Percentiles rank a stretch among this genome's conserved stretches.
Conservation (phyloP, 2,797 vertebrate species). For the Hemibagrus guttatus region DNA sequence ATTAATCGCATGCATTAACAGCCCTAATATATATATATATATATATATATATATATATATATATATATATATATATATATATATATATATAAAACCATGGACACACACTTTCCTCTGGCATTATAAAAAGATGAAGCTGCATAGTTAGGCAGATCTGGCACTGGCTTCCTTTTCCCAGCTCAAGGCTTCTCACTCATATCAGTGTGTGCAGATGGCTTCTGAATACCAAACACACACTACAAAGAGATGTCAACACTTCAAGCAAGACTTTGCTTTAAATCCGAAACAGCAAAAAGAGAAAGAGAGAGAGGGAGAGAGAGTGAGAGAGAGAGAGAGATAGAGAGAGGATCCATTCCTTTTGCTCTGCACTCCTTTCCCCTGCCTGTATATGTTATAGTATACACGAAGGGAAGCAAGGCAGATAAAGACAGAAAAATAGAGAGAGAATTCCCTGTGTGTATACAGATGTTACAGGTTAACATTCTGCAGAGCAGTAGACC, state of each 20-base stretch:
- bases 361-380: slow-evolving; percentile 10
- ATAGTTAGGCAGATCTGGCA: slow-evolving; percentile 52
- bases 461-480: slow-evolving; percentile 20
- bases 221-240: slow-evolving; percentile 61
- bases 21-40: background rate
- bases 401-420: slow-evolving; percentile 15
- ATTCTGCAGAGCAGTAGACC: background rate
- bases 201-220: slow-evolving; percentile 50
- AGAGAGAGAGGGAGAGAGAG: slow-evolving; percentile 43
- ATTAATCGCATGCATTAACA: no score
- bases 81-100: background rate
- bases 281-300: slow-evolving; percentile 52
- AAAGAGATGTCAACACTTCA: slow-evolving; percentile 63
- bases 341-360: slow-evolving; percentile 37
- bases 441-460: background rate
- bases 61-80: background rate
- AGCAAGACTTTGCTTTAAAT: slow-evolving; percentile 59
- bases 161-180: slow-evolving; percentile 47
- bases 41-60: background rate
- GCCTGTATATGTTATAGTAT: slow-evolving; percentile 10
- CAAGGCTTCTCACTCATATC: slow-evolving; percentile 53
- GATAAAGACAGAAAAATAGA: slow-evolving; percentile 4
- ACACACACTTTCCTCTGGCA: slow-evolving; percentile 27
- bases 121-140: slow-evolving; percentile 49
- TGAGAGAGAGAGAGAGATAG: slow-evolving; percentile 37